These are phyloP conservation scores for Tuberolachnus salignus DNA, from an alignment of 2,888 invertebrate genomes.

Conservation along the genomic window DNA sequence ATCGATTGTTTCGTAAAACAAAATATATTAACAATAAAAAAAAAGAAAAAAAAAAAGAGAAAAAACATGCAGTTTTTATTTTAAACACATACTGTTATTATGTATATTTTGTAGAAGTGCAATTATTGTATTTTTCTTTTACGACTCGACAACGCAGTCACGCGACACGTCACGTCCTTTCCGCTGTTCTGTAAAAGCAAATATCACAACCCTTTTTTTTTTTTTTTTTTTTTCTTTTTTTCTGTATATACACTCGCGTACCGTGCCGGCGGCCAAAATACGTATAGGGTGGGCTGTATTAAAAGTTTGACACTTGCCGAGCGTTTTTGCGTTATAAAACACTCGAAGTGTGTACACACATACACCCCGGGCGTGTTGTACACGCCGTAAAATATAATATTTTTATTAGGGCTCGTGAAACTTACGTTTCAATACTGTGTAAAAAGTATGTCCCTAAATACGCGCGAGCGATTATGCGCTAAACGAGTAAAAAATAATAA, in stretches of 20 bases:
- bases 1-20: slow-evolving; percentile 27
- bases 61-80: too few species aligned
- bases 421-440: too few species aligned
- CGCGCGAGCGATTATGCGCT: too few species aligned
- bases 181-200: slow-evolving; percentile 35
- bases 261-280: slow-evolving; percentile 2
- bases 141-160: slow-evolving; percentile 32
- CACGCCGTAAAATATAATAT: not conserved
- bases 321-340: not conserved
- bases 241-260: not conserved
- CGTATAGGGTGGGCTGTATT: not conserved
- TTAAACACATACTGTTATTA: too few species aligned
- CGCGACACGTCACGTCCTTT: slow-evolving; percentile 37
- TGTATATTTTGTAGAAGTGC: too few species aligned
- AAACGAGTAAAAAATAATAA: too few species aligned
- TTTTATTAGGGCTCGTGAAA: too few species aligned
- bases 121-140: slow-evolving; percentile 16
- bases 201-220: slow-evolving; percentile 36
- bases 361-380: not conserved
- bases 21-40: slow-evolving; percentile 32
- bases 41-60: not conserved
- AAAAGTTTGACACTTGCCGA: slow-evolving; percentile 30
- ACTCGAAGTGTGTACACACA: not conserved
- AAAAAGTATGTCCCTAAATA: too few species aligned
- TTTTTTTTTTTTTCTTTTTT: not conserved